Base-by-base conservation (phyloP, 2,797 vertebrate species). In the Rhincodon typus region DNA sequence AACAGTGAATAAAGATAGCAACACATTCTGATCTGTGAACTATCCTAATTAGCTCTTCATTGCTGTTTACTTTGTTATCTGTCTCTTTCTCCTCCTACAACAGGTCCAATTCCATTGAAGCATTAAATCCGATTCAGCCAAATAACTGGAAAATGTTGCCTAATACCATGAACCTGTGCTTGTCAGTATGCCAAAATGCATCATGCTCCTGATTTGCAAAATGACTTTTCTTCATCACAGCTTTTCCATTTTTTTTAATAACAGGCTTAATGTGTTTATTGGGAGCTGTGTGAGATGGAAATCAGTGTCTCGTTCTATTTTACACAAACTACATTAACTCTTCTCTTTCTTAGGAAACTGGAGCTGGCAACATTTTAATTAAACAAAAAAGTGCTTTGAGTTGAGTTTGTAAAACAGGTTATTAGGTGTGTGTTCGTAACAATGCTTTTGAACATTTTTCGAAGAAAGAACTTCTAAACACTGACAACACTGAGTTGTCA, bases 101-200 rank as follows among this genome's bases (percentile, higher is more conserved):
- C 38, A 69, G 17, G 10, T 30, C 93, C 93, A 38, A 42, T 66
- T 42, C 93, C 93, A 42, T 27, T 50, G n/a, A 42, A 94, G 38
- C 93, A 94, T 70, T 69, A 91, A 91, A 42, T 30, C 66, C 38
- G 34, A 42, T 62, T 91, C 66, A 27, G 50, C 72, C 42, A 69
- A 94, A 38, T 69, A 94, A 69, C 91, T 94, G 67, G 69, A 94
- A 94, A 94, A 94, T 94, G 34, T 94, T 94, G 42, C n/a, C 42
- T 27, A 94, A 70, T 69, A 30, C 42, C 13, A 94, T 72, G 91
- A 69, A 94, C 88, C 88, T 91, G 88, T 91, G 88, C 88, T 57
- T 91, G 88, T 57, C 88, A 91, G 30, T 34, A 66, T 4, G 53
- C 88, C 88, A 91, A 17, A 91, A 91, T 91, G 17, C 19, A 21